These are phyloP conservation scores for Dasysyrphus tricinctus DNA, from an alignment of 2,888 invertebrate species.

Conservation along the genomic window DNA sequence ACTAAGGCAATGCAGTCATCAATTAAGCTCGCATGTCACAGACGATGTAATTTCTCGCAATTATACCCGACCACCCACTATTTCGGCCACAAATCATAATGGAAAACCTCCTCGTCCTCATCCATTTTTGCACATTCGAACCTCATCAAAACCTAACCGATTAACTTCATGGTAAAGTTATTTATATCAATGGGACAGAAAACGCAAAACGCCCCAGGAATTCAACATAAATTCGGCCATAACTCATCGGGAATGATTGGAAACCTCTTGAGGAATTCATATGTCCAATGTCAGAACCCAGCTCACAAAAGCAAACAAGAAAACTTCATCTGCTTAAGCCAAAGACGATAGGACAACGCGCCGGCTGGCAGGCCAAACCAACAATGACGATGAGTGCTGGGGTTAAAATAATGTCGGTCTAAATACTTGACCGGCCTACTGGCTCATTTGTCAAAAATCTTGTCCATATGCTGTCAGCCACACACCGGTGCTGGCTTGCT, in stretches of 20 bases:
- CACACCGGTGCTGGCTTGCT: constrained; percentile 70
- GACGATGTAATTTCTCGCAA: constrained; percentile 70
- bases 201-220: constrained; percentile 60
- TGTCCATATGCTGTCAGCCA: constrained; percentile 76
- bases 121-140: constrained; percentile 8
- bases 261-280: constrained; percentile 79
- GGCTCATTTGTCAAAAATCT: constrained; percentile 75
- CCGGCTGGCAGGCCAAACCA: neutral
- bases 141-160: constrained; percentile 77
- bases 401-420: constrained; percentile 74
- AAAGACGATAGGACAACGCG: neutral
- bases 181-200: constrained; percentile 78
- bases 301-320: constrained; percentile 65
- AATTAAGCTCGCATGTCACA: constrained; percentile 71
- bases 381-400: constrained; percentile 52
- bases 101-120: constrained; percentile 55
- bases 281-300: constrained; percentile 25
- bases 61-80: constrained; percentile 57
- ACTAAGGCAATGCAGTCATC: constrained; percentile 65
- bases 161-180: constrained; percentile 79
- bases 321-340: constrained; percentile 57
- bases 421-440: constrained; percentile 75
- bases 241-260: constrained; percentile 80
- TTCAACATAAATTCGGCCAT: constrained; percentile 76
- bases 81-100: constrained; percentile 70